These are phyloP conservation scores for Bugulina stolonifera DNA, from an alignment of 2,888 invertebrate species.

Conservation along the genomic window DNA sequence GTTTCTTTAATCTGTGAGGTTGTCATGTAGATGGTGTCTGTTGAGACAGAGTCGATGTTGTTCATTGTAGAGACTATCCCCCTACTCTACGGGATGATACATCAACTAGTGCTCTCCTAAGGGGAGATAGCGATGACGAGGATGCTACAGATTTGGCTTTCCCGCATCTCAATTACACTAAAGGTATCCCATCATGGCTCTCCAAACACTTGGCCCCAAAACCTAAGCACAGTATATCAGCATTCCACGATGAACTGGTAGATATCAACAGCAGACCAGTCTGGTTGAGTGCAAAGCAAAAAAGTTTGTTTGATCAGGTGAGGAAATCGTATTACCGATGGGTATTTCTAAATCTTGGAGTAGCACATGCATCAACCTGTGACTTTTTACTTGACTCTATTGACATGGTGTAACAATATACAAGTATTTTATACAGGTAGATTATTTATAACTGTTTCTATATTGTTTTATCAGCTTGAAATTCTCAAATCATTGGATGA, in stretches of 20 bases:
- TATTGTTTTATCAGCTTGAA: too few species aligned
- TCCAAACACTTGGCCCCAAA: not conserved
- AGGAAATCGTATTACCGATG: too few species aligned
- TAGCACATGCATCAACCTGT: too few species aligned
- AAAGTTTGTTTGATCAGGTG: conserved; percentile 12
- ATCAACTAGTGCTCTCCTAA: conserved; percentile 5
- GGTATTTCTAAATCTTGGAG: too few species aligned
- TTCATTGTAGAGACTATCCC: conserved; percentile 10
- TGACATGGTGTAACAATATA: not conserved
- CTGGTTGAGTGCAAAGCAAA: not conserved
- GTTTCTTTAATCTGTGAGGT: too few species aligned
- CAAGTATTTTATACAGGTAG: too few species aligned
- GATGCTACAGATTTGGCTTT: conserved; percentile 11
- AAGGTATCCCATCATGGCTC: conserved; percentile 3
- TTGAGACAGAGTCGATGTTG: too few species aligned
- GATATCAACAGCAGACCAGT: not conserved
- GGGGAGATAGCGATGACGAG: not conserved
- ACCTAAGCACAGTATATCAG: not conserved
- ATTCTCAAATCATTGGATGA: conserved; percentile 14
- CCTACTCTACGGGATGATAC: not conserved
- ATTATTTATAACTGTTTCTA: too few species aligned
- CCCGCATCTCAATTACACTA: not conserved
- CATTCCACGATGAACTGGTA: not conserved
- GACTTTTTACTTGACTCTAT: not conserved
- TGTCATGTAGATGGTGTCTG: too few species aligned